Percentiles rank a stretch among this genome's conserved stretches.
These are phyloP conservation scores for Eucriotettix oculatus DNA, from an alignment of 2,888 invertebrate genomes.

Conservation along the genomic window DNA sequence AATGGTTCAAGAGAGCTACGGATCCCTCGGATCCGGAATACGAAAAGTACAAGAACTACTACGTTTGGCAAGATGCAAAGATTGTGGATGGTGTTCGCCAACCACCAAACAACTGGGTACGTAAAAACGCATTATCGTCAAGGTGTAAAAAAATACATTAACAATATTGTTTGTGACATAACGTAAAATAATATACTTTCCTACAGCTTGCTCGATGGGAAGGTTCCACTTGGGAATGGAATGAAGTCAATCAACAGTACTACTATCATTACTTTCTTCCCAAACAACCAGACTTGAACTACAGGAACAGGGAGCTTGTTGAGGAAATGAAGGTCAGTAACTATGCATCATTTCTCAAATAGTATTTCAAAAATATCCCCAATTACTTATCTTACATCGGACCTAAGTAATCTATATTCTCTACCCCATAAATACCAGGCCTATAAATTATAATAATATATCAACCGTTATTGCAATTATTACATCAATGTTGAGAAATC, in stretches of 20 bases:
- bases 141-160: too few species aligned
- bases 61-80: not conserved
- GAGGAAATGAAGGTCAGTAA: conserved; percentile 28
- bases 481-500: too few species aligned
- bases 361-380: too few species aligned
- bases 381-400: too few species aligned
- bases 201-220: conserved; percentile 19
- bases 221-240: conserved; percentile 53
- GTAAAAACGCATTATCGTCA: not conserved
- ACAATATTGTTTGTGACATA: too few species aligned
- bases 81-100: not conserved
- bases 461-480: too few species aligned
- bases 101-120: not conserved
- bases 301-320: conserved; percentile 36
- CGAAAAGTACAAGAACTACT: not conserved
- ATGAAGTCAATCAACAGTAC: conserved; percentile 39
- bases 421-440: too few species aligned
- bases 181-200: too few species aligned
- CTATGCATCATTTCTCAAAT: too few species aligned
- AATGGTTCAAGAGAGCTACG: conserved; percentile 26
- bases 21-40: not conserved
- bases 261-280: conserved; percentile 50
- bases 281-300: conserved; percentile 51
- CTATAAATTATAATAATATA: too few species aligned
- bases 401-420: too few species aligned